Percentiles rank a stretch among this genome's conserved stretches.
phyloP scores from a whole-genome alignment of 2,888 invertebrate genomes.

The Hirtodrosophila trivittata region DNA sequence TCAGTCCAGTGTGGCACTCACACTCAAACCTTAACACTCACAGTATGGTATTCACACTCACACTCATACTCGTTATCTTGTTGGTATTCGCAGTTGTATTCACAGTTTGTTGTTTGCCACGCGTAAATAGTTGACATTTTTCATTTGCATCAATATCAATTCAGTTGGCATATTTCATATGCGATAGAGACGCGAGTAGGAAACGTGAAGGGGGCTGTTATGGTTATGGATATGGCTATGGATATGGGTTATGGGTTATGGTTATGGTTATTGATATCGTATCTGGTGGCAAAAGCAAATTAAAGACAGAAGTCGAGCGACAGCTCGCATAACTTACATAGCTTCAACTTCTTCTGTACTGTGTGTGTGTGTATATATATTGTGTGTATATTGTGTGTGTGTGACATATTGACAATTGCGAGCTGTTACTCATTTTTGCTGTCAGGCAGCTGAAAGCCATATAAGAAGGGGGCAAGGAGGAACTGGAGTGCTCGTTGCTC shows the following conservation, averaged over 20 bases:
- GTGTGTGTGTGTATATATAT: constrained; percentile 3
- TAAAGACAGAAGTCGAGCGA: constrained; percentile 45
- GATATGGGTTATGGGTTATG: constrained; percentile 21
- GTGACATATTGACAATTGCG: constrained; percentile 65
- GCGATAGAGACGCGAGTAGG: constrained; percentile 4
- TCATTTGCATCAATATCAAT: constrained; percentile 76
- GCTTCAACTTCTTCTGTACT: background rate
- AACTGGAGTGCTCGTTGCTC: background rate
- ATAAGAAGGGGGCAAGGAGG: background rate
- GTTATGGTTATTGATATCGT: constrained; percentile 63
- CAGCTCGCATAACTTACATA: constrained; percentile 10
- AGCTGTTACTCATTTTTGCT: constrained; percentile 38
- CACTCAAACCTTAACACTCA: too few species aligned
- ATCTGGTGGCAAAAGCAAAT: constrained; percentile 45
- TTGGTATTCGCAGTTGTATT: constrained; percentile 6
- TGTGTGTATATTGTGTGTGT: constrained; percentile 2
- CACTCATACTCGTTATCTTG: background rate
- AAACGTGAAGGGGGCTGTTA: background rate
- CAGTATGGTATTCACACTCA: background rate
- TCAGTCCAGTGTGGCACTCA: background rate
- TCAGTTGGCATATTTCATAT: constrained; percentile 58
- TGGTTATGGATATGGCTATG: background rate
- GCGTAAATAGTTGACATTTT: constrained; percentile 75
- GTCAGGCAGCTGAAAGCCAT: constrained; percentile 19
- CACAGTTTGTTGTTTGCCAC: constrained; percentile 22